phyloP scores from a whole-genome alignment of 2,797 vertebrate species.

The Cheirogaleus major region DNA sequence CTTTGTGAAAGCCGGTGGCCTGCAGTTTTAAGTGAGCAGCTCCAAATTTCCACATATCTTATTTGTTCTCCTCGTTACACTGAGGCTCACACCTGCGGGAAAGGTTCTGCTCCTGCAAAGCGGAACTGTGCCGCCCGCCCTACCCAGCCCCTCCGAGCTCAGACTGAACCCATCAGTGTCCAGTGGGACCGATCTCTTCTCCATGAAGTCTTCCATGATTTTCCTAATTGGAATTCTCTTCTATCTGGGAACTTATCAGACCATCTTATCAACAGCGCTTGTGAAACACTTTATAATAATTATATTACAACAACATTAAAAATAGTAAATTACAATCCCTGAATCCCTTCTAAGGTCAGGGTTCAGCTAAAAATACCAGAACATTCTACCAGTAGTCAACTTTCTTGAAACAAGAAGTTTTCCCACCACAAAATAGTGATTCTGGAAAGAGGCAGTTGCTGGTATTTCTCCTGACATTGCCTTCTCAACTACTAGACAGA shows the following conservation, averaged over 20 bases:
- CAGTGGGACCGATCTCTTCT: not conserved
- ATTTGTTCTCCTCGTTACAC: not conserved
- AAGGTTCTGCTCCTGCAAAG: not conserved
- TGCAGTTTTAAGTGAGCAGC: not conserved
- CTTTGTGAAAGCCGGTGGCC: not conserved
- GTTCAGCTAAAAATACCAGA: not conserved
- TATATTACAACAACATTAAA: not conserved
- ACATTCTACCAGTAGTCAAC: not conserved
- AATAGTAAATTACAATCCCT: not conserved
- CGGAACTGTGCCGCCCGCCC: fast-evolving
- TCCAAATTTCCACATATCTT: not conserved
- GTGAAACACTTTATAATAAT: not conserved
- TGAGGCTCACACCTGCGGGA: not conserved
- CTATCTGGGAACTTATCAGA: not conserved
- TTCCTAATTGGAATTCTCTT: not conserved
- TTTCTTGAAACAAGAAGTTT: not conserved
- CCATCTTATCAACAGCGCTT: not conserved
- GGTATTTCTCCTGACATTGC: not conserved
- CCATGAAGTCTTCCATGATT: not conserved
- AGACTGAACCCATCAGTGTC: not conserved
- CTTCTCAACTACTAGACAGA: not conserved
- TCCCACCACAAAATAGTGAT: not conserved
- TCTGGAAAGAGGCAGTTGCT: not conserved
- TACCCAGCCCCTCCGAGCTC: not conserved
- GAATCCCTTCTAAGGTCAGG: not conserved